Conservation (phyloP, 2,797 vertebrate species). For the Rachycentron canadum region DNA sequence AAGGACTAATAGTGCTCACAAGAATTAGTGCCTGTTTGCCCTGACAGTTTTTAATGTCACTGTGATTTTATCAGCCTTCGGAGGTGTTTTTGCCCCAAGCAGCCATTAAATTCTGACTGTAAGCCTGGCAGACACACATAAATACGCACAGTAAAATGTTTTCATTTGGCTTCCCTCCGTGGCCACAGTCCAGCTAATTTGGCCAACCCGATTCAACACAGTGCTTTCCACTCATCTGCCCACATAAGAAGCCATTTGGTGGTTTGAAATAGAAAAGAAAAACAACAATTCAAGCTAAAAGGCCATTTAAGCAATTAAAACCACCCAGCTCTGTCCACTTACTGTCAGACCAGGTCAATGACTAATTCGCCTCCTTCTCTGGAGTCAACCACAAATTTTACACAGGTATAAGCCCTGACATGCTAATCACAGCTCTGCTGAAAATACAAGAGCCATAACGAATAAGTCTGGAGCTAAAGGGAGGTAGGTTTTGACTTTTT, state of each 20-base stretch:
- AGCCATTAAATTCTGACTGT: constrained; percentile 25
- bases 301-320: constrained; percentile 3
- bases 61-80: constrained; percentile 33
- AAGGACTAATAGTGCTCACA: neutral
- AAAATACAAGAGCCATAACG: constrained; percentile 4
- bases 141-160: constrained; percentile 8
- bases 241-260: constrained; percentile 2
- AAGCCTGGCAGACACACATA: constrained; percentile 9
- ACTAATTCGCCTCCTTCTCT: constrained; percentile 13
- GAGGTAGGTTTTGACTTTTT: neutral
- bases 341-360: constrained; percentile 2
- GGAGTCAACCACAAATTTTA: constrained; percentile 6
- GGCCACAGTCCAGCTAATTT: constrained; percentile 23
- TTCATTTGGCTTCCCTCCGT: constrained; percentile 18
- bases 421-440: constrained; percentile 11
- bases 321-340: neutral
- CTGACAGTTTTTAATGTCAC: constrained; percentile 20
- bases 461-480: neutral
- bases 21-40: neutral
- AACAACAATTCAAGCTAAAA: constrained; percentile 15
- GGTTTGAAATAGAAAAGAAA: constrained; percentile 4
- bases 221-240: constrained; percentile 1
- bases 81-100: constrained; percentile 18
- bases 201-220: constrained; percentile 9
- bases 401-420: neutral